Evolutionary conservation across 2,888 invertebrate genomes (phyloP).

Genomic region (Willowsia nigromaculata): DNA sequence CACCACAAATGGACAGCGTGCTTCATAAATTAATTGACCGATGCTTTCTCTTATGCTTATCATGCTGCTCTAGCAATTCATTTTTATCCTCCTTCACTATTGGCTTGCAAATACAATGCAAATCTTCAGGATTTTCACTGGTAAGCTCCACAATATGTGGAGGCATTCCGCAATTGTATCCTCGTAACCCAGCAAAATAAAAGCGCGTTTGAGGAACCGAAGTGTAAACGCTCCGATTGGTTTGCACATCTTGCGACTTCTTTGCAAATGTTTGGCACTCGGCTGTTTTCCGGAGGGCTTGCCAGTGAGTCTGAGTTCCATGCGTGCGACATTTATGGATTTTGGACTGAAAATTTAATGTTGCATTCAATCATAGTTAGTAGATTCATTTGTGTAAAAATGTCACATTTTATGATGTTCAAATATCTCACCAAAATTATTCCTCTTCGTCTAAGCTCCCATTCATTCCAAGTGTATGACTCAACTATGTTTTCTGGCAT

Average conservation of each 20-base stretch:
- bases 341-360: constrained; percentile 68
- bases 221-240: constrained; percentile 61
- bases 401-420: neutral
- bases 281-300: constrained; percentile 63
- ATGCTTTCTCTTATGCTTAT: neutral
- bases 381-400: neutral
- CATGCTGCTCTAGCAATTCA: neutral
- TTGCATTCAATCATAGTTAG: neutral
- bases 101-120: constrained; percentile 63
- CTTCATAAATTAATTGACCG: neutral
- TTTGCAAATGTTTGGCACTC: constrained; percentile 68
- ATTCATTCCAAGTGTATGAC: constrained; percentile 76
- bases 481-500: constrained; percentile 72
- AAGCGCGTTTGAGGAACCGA: constrained; percentile 71
- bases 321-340: constrained; percentile 76
- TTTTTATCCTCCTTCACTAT: neutral
- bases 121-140: constrained; percentile 63
- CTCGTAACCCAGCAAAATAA: constrained; percentile 76
- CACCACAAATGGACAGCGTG: too few relatives aligned
- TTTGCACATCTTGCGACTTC: constrained; percentile 71
- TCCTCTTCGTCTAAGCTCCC: constrained; percentile 75
- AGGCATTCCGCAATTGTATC: constrained; percentile 71
- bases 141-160: constrained; percentile 77
- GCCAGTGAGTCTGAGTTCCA: constrained; percentile 75
- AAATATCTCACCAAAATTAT: constrained; percentile 72